Percentiles rank a stretch among this genome's conserved stretches.
Conservation (phyloP, 2,113 vertebrate genomes). For the Apodemus speciosus region DNA sequence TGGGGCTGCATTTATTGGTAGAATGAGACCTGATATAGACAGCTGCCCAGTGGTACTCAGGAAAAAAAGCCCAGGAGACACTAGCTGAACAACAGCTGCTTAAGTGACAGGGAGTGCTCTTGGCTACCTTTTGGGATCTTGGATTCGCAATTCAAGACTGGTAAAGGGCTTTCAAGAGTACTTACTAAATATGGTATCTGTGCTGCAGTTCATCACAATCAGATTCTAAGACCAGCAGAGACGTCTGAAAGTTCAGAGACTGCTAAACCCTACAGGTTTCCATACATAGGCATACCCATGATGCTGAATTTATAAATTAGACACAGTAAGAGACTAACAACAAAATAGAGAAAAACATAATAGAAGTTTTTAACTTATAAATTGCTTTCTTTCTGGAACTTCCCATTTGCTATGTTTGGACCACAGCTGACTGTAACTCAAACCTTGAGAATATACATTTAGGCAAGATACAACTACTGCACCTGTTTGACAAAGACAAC, state of each 20-base stretch:
- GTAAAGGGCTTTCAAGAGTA: neutral
- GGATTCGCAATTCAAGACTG: neutral
- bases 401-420: neutral
- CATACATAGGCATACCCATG: neutral
- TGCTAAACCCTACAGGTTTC: neutral
- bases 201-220: neutral
- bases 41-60: neutral
- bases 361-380: neutral
- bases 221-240: neutral
- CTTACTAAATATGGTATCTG: neutral
- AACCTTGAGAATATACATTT: neutral
- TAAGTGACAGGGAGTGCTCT: neutral
- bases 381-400: neutral
- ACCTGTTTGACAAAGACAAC: neutral
- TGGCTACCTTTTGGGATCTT: neutral
- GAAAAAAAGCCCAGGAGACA: neutral
- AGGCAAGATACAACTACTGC: neutral
- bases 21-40: neutral
- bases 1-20: conserved; percentile 18
- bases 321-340: neutral
- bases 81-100: neutral
- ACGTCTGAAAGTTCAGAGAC: neutral
- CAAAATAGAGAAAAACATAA: neutral
- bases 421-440: neutral
- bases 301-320: neutral